Evolutionary conservation across 1,140 invertebrate genomes (phyloP).

Genomic region (Melipona quadrifasciata): DNA sequence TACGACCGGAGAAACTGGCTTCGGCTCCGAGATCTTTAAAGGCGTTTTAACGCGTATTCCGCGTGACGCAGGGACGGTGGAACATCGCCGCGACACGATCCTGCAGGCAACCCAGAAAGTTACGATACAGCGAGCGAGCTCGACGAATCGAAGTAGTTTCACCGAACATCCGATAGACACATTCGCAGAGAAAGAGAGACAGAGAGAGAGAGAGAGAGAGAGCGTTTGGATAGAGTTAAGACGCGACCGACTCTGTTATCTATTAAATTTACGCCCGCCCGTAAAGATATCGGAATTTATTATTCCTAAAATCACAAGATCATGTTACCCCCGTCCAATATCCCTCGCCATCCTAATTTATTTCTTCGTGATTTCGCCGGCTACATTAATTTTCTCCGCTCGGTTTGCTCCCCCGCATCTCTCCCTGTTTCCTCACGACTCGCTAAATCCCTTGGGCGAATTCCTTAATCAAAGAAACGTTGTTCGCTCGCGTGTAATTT

Average conservation of each 20-base stretch:
- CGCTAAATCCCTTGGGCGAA: conserved; percentile 23
- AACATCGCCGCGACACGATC: background rate
- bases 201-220: too few relatives aligned
- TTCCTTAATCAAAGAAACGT: conserved; percentile 47
- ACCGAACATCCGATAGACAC: conserved; percentile 23
- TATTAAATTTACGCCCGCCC: conserved; percentile 48
- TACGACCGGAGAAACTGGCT: conserved; percentile 1
- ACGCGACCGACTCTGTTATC: conserved; percentile 13
- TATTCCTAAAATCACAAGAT: conserved; percentile 57
- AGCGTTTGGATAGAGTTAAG: too few relatives aligned
- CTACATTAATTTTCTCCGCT: conserved; percentile 36
- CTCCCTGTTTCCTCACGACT: conserved; percentile 33
- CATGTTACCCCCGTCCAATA: conserved; percentile 41
- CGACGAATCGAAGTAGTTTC: conserved; percentile 31
- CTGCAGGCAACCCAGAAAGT: background rate
- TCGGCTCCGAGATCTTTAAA: conserved; percentile 14
- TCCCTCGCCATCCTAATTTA: conserved; percentile 48
- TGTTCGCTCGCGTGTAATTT: conserved; percentile 46
- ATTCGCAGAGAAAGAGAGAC: background rate
- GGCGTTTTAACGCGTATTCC: conserved; percentile 15
- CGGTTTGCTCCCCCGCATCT: conserved; percentile 2
- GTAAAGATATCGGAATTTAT: conserved; percentile 61
- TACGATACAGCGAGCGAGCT: background rate
- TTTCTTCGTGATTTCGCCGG: conserved; percentile 51
- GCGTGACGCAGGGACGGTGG: background rate